Evolutionary conservation across 2,888 invertebrate genomes (phyloP), one percentile per base, ranked within the genome.

Genomic region (Pycnomerus fuliginosus): DNA sequence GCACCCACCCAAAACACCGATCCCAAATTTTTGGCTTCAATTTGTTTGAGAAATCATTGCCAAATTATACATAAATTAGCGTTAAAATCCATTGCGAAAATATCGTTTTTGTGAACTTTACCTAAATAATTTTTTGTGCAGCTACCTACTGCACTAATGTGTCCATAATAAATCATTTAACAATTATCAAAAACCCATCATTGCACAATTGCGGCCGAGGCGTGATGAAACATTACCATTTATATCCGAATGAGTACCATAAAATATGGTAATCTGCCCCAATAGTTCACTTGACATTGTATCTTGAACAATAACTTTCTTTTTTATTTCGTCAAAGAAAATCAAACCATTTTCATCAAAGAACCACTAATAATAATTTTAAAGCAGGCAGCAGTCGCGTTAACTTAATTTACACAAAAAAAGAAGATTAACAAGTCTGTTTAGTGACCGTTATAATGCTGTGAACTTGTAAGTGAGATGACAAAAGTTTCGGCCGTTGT

Each of bases 301-400:
- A 29, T 32, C 37, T 37, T 32, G 16, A 31, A 36, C 28, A 32
- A 32, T 34, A 44, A 44, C 44, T 44, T 44, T 44, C 44, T 28
- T 32, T 39, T 37, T 37, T n/a, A 37, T 37, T 36, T 36, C 20
- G 11, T 23, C 27, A n/a, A 37, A 32, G 40, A 40, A 30, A 37
- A 37, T 37, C 30, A 23, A 14, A 24, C 20, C 14, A 25, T 38
- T 16, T 17, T 37, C 8, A 15, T 23, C 29, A 39, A 31, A 31
- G 31, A 4, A 16, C 8, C 15, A 17, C 12, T 10, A 20, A 17
- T 37, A 20, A 16, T 17, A 37, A 31, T 39, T n/a, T n/a, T n/a
- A 27, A 32, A 38, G 16, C 22, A 39, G 32, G 31, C 12, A 31
- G 39, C 32, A 32, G 31, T 39, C 31, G 31, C 39, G 39, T 32